phyloP scores from a whole-genome alignment of 2,113 vertebrate species.

The Sakesphorus luctuosus region DNA sequence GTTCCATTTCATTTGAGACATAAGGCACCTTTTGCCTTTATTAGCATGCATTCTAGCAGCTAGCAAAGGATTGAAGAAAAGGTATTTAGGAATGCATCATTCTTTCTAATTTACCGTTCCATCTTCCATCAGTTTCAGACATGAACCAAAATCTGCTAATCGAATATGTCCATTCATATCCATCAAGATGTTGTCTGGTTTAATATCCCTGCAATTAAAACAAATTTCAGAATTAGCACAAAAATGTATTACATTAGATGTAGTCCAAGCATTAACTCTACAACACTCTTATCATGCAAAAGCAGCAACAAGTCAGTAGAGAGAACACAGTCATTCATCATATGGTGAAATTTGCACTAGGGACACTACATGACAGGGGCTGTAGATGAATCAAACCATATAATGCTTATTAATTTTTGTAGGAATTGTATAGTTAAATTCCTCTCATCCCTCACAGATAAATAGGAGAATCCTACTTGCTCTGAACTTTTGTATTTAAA shows the following conservation, averaged over 20 bases:
- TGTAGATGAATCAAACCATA: neutral
- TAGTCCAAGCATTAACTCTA: neutral
- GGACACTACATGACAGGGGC: neutral
- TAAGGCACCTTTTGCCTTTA: neutral
- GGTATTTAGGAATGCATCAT: neutral
- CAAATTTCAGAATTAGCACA: conserved; percentile 18
- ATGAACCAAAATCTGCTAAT: conserved; percentile 98
- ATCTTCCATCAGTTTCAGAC: conserved; percentile 96
- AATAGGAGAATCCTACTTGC: neutral
- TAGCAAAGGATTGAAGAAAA: conserved; percentile 1
- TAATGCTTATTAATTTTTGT: neutral
- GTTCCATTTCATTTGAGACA: neutral
- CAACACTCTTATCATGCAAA: neutral
- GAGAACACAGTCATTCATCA: neutral
- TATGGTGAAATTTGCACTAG: neutral
- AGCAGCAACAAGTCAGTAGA: neutral
- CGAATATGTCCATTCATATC: conserved; percentile 99
- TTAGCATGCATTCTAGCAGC: neutral
- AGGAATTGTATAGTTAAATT: neutral
- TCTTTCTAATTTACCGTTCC: conserved; percentile 86
- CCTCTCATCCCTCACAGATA: neutral
- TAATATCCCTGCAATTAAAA: conserved; percentile 90
- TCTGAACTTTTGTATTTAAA: neutral
- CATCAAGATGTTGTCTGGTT: conserved; percentile 97
- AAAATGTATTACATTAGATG: neutral